Base-by-base conservation (phyloP, 2,113 vertebrate genomes). In the Alligator sinensis region DNA sequence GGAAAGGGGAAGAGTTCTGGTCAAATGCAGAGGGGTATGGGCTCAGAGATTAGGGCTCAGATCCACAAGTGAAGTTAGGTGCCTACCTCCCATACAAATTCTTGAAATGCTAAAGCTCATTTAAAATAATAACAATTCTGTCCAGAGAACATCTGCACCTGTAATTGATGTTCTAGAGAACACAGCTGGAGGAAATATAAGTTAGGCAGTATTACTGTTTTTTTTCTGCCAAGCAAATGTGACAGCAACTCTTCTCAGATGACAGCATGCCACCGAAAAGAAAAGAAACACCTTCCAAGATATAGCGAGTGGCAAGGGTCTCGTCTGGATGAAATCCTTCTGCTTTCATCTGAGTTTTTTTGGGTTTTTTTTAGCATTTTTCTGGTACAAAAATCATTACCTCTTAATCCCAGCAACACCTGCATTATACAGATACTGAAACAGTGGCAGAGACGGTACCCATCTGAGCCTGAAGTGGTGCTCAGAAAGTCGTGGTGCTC, bases 1-100 rank as follows among this genome's bases (percentile, higher is more conserved):
- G 59, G 59, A 62, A 86, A 78, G 88, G 66, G 80, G 57, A 95
- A 96, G 96, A 89, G 95, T 94, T 92, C 94, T 55, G 38, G 58
- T 78, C 77, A 82, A 88, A 91, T 80, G 90, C 54, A 60, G 62
- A 70, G 78, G n/a, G 59, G 84, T 77, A n/a, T 9, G 89, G 1
- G 4, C 57, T 54, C 59, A 76, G 61, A 84, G 61, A 80, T 5
- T 80, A 84, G 94, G 84, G 89, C 91, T 72, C 6, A 1, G 79
- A 93, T 75, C 80, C 83, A 86, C 87, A 47, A 64, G 58, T 80
- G 83, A 80, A 92, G 93, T 93, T 75, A 76, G 76, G 80, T 57
- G 59, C 68, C 88, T 92, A 87, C 18, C 30, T 22, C 18, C 90
- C 61, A 93, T 58, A 68, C 0, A 0, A 59, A 59, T 47, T 47